These are phyloP conservation scores for Diadromus collaris DNA, from an alignment of 2,888 invertebrate species.

Conservation along the genomic window DNA sequence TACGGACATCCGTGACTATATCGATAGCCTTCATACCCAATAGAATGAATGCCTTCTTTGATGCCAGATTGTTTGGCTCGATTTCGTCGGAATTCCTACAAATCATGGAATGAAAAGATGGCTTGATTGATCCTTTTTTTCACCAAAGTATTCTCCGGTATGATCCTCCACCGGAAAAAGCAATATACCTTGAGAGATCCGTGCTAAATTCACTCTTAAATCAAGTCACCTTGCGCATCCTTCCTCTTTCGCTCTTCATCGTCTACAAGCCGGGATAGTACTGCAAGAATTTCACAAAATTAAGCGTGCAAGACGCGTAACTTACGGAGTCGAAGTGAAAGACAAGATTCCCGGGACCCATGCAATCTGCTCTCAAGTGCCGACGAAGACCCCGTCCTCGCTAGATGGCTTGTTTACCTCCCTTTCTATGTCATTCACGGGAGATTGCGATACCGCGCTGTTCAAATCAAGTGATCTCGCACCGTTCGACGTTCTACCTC, in stretches of 20 bases:
- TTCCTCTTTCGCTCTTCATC: not conserved
- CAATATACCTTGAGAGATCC: not conserved
- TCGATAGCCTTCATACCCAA: not conserved
- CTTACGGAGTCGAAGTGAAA: slow-evolving; percentile 31
- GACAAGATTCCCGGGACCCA: slow-evolving; percentile 17
- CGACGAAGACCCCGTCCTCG: slow-evolving; percentile 2
- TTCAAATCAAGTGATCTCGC: slow-evolving; percentile 7
- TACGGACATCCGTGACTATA: not conserved
- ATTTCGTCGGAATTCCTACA: not conserved
- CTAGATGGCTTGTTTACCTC: not conserved
- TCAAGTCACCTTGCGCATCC: not conserved
- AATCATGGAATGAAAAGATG: not conserved
- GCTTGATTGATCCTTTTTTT: not conserved
- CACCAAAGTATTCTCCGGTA: not conserved
- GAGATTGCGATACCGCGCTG: slow-evolving; percentile 20
- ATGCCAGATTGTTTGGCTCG: not conserved
- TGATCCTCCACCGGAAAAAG: not conserved
- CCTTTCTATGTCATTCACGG: slow-evolving; percentile 13
- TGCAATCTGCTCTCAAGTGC: slow-evolving; percentile 35
- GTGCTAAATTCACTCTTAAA: not conserved
- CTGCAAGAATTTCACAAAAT: slow-evolving; percentile 22
- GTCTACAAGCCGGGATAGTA: not conserved
- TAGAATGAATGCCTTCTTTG: not conserved
- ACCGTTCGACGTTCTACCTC: not conserved
- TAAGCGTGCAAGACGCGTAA: slow-evolving; percentile 10